phyloP scores from a whole-genome alignment of 2,888 invertebrate genomes.

The Platynereis dumerilii region DNA sequence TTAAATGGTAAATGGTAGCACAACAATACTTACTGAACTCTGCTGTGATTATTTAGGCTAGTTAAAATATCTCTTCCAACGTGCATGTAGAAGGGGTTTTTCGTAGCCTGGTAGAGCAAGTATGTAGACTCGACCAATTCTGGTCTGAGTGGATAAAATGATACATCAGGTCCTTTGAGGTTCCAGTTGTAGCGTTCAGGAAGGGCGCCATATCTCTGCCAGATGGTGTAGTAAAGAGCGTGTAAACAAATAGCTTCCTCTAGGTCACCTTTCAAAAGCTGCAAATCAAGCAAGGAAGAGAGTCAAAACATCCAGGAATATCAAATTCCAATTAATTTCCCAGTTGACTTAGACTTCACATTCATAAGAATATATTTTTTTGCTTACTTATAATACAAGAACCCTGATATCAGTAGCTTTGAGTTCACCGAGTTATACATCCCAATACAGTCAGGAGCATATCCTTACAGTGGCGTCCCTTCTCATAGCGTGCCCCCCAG shows the following conservation, averaged over 20 bases:
- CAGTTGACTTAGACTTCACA: too few relatives aligned
- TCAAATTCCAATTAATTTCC: too few relatives aligned
- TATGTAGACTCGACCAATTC: conserved; percentile 73
- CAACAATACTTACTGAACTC: conserved; percentile 63
- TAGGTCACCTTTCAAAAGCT: conserved; percentile 70
- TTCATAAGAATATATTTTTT: too few relatives aligned
- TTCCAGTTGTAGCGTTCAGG: conserved; percentile 66
- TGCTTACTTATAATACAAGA: too few relatives aligned
- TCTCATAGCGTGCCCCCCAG: too few relatives aligned
- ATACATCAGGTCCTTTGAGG: conserved; percentile 65
- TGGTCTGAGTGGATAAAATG: conserved; percentile 71
- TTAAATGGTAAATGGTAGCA: too few relatives aligned
- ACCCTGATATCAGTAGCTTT: too few relatives aligned
- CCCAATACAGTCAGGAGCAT: too few relatives aligned
- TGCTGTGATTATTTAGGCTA: conserved; percentile 66
- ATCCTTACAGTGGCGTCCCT: too few relatives aligned
- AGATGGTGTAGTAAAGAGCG: conserved; percentile 70
- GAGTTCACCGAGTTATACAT: too few relatives aligned
- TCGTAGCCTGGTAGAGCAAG: conserved; percentile 70
- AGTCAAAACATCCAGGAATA: too few relatives aligned
- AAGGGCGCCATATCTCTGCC: conserved; percentile 69
- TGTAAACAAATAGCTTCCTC: conserved; percentile 73
- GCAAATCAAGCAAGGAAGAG: conserved; percentile 23
- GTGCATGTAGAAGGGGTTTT: conserved; percentile 72
- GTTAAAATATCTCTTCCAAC: conserved; percentile 70